Percentiles rank a stretch among this genome's conserved stretches.
Evolutionary conservation across 2,113 vertebrate genomes (phyloP).

Genomic region (Bagarius yarrelli): DNA sequence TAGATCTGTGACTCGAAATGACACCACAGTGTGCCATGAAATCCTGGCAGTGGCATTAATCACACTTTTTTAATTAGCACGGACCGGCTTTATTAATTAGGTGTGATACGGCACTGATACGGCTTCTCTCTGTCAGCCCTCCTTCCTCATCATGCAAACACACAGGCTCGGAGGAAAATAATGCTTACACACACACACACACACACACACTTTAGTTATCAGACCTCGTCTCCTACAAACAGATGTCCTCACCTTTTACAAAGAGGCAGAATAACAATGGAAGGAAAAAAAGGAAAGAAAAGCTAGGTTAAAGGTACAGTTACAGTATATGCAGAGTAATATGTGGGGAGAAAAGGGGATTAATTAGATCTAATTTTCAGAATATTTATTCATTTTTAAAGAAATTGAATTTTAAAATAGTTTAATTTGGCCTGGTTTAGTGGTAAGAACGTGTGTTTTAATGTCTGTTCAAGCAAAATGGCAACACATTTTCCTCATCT

Average conservation of each 20-base stretch:
- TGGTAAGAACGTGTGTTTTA: not conserved
- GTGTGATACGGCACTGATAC: conserved; percentile 54
- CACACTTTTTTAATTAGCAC: conserved; percentile 65
- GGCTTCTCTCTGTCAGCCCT: conserved; percentile 52
- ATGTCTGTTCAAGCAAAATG: not conserved
- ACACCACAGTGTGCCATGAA: conserved; percentile 49
- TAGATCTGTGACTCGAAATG: conserved; percentile 44
- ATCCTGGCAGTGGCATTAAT: conserved; percentile 64
- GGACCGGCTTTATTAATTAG: conserved; percentile 67
- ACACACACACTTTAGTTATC: conserved; percentile 37
- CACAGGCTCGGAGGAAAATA: conserved; percentile 23
- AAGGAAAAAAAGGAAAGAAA: not conserved
- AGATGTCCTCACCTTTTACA: conserved; percentile 44
- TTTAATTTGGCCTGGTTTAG: not conserved
- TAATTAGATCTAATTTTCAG: not conserved
- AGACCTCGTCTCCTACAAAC: conserved; percentile 40
- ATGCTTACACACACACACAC: conserved; percentile 34
- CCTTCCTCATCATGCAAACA: conserved; percentile 56
- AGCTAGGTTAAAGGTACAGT: not conserved
- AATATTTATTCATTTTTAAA: not conserved
- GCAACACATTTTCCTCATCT: not conserved
- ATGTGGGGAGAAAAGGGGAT: not conserved
- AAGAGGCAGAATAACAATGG: conserved; percentile 18
- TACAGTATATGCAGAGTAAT: not conserved
- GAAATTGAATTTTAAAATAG: not conserved